These are phyloP conservation scores for Podarcis lilfordi DNA, from an alignment of 2,797 vertebrate species.

Conservation along the genomic window DNA sequence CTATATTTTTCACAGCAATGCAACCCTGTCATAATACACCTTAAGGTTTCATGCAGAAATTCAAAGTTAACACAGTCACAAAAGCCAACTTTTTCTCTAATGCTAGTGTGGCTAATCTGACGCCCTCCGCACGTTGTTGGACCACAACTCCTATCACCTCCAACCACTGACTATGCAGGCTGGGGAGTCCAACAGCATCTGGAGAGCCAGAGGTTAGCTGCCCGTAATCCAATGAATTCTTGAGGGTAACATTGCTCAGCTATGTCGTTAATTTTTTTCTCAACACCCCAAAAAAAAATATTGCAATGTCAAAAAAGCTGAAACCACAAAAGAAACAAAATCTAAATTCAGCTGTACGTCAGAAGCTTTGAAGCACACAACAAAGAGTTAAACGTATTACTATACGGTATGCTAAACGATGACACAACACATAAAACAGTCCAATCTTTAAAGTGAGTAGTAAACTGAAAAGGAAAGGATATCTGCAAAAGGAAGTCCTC, in stretches of 20 bases:
- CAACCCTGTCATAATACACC: background rate
- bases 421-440: background rate
- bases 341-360: background rate
- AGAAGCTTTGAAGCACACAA: background rate
- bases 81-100: background rate
- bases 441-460: too few relatives aligned
- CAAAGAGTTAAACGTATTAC: background rate
- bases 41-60: background rate
- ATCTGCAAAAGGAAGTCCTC: background rate
- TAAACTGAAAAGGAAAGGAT: background rate
- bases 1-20: background rate
- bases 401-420: background rate
- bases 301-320: too few relatives aligned
- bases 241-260: background rate
- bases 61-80: background rate
- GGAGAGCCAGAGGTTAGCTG: too few relatives aligned
- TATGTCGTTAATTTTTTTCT: background rate
- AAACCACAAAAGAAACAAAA: too few relatives aligned
- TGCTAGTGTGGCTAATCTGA: too few relatives aligned
- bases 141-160: background rate
- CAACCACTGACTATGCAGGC: too few relatives aligned
- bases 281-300: background rate
- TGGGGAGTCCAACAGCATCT: too few relatives aligned
- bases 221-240: background rate
- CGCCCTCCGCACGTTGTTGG: too few relatives aligned